phyloP scores from a whole-genome alignment of 1,140 invertebrate genomes.

The Antheraea mylitta region DNA sequence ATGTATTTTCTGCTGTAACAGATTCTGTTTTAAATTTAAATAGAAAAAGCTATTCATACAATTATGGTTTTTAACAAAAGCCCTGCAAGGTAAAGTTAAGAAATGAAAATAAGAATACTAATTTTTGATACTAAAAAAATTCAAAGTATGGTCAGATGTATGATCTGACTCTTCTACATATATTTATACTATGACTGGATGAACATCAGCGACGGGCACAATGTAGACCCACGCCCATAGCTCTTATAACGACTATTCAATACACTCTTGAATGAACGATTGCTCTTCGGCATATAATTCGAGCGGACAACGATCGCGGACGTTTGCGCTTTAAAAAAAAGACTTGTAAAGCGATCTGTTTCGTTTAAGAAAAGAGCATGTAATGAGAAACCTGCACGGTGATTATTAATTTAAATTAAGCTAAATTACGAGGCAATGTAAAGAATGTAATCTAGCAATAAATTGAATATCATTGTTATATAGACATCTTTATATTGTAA shows the following conservation, averaged over 20 bases:
- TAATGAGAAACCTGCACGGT: constrained; percentile 40
- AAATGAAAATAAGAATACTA: no score
- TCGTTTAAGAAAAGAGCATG: constrained; percentile 38
- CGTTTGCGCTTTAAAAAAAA: constrained; percentile 60
- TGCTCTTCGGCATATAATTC: constrained; percentile 74
- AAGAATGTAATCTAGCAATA: not conserved
- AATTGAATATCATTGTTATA: not conserved
- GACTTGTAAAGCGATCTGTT: constrained; percentile 66
- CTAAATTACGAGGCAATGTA: not conserved
- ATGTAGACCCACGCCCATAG: constrained; percentile 68
- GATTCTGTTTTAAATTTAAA: no score
- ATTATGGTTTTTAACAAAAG: no score
- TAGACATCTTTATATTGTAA: no score
- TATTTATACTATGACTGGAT: not conserved
- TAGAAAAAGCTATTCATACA: no score
- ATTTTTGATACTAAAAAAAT: no score
- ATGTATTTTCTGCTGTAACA: no score
- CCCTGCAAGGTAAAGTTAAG: no score
- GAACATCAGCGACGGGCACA: constrained; percentile 24
- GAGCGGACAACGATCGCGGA: constrained; percentile 57
- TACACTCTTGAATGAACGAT: constrained; percentile 71
- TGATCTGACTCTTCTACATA: not conserved
- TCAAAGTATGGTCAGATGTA: no score
- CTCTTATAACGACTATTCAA: constrained; percentile 73
- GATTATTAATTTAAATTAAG: constrained; percentile 19